phyloP scores from a whole-genome alignment of 64 coral and sea anemone species.

The Pocillopora verrucosa region DNA sequence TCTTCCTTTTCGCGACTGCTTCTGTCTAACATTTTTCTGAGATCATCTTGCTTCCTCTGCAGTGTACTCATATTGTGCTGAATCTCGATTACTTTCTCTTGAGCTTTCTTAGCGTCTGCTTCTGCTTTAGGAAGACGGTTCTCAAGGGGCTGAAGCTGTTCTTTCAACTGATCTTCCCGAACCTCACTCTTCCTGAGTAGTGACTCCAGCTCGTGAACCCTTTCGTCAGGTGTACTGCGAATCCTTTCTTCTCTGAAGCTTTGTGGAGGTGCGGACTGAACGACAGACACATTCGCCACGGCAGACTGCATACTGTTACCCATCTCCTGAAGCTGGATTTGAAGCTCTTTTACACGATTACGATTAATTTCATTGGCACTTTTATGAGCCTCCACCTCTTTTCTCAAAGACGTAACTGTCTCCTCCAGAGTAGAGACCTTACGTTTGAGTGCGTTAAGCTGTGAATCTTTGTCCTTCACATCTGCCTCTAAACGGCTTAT shows the following conservation, averaged over 20 bases:
- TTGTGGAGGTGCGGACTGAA: conserved; percentile 25
- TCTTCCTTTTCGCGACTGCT: conserved; percentile 75
- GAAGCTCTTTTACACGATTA: conserved; percentile 63
- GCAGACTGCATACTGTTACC: neutral
- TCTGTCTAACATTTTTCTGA: conserved; percentile 35
- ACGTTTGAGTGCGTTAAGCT: conserved; percentile 48
- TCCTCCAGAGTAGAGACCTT: conserved; percentile 51
- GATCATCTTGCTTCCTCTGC: conserved; percentile 80
- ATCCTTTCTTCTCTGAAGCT: conserved; percentile 36
- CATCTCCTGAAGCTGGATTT: conserved; percentile 63
- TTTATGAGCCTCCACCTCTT: conserved; percentile 72
- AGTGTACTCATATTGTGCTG: conserved; percentile 62
- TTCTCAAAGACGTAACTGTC: conserved; percentile 45
- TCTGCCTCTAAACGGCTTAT: conserved; percentile 49
- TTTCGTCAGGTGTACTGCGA: conserved; percentile 27
- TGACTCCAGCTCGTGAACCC: conserved; percentile 71
- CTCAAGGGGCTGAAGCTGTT: conserved; percentile 49
- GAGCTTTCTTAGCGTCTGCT: conserved; percentile 55
- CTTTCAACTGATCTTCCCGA: conserved; percentile 68
- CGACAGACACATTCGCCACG: conserved; percentile 3
- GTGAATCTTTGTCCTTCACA: conserved; percentile 63
- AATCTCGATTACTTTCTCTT: conserved; percentile 63
- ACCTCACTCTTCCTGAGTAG: conserved; percentile 74
- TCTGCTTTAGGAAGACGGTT: conserved; percentile 46
- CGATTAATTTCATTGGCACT: conserved; percentile 67